These are phyloP conservation scores for Prunella strophiata DNA, from an alignment of 2,797 vertebrate species.

Conservation along the genomic window DNA sequence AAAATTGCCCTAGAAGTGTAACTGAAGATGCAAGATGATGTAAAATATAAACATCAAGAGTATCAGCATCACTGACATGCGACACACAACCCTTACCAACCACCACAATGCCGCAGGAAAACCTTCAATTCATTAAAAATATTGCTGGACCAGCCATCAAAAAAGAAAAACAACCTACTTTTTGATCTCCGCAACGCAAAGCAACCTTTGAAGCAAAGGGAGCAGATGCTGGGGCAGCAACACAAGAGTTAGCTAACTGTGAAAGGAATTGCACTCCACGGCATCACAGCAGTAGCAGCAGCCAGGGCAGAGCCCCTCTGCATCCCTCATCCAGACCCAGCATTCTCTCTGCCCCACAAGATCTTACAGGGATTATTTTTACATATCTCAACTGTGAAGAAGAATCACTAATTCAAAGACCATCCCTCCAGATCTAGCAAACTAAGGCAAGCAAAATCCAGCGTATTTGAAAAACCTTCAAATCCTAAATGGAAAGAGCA, in stretches of 20 bases:
- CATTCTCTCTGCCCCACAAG: fast-evolving
- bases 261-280: background rate
- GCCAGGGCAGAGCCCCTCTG: background rate
- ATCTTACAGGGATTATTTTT: background rate
- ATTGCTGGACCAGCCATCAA: background rate
- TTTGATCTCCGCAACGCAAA: background rate
- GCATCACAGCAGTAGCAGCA: background rate
- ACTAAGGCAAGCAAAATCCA: background rate
- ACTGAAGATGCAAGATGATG: background rate
- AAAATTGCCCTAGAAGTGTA: background rate
- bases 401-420: background rate
- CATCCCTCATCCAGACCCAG: fast-evolving
- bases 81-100: background rate
- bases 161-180: background rate
- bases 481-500: background rate
- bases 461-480: background rate
- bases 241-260: fast-evolving
- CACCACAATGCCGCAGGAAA: background rate
- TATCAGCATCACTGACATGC: background rate
- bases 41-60: background rate
- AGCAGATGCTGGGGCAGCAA: background rate
- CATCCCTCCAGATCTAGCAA: background rate
- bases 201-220: background rate
- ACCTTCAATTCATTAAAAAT: background rate
- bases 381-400: background rate